phyloP scores from a whole-genome alignment of 1,140 invertebrate species.

The Drosophila sturtevanti region DNA sequence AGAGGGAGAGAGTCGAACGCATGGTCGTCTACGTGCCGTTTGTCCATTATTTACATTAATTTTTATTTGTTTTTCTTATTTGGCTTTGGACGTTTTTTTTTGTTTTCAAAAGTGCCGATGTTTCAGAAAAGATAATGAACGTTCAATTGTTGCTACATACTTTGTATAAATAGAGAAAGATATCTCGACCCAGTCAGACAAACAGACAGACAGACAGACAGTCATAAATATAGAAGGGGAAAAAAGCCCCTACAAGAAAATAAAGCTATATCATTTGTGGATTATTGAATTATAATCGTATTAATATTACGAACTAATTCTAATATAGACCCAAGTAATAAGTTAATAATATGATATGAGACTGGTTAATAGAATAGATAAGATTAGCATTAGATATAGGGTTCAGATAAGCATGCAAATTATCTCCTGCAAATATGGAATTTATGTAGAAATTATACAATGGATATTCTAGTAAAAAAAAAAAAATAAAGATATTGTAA shows the following conservation, averaged over 20 bases:
- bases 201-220: conserved; percentile 21
- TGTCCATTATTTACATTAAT: conserved; percentile 80
- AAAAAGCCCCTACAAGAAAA: background rate
- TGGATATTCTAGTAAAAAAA: too few relatives aligned
- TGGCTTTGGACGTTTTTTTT: conserved; percentile 52
- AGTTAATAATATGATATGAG: background rate
- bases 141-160: conserved; percentile 46
- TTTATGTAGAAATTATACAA: too few relatives aligned
- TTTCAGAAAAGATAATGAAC: conserved; percentile 79
- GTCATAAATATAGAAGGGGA: conserved; percentile 28
- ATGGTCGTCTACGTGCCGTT: conserved; percentile 63
- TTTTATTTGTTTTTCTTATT: conserved; percentile 81
- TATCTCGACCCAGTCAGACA: conserved; percentile 15
- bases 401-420: conserved; percentile 1
- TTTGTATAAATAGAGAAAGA: conserved; percentile 45
- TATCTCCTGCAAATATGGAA: too few relatives aligned
- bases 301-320: background rate
- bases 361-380: background rate
- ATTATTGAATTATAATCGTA: conserved; percentile 4
- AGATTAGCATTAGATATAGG: background rate
- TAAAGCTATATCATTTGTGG: background rate
- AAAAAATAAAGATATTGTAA: too few relatives aligned
- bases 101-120: conserved; percentile 81
- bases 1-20: conserved; percentile 25
- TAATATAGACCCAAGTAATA: background rate